phyloP scores from a whole-genome alignment of 2,113 vertebrate species.

The Sinocyclocheilus rhinocerous region DNA sequence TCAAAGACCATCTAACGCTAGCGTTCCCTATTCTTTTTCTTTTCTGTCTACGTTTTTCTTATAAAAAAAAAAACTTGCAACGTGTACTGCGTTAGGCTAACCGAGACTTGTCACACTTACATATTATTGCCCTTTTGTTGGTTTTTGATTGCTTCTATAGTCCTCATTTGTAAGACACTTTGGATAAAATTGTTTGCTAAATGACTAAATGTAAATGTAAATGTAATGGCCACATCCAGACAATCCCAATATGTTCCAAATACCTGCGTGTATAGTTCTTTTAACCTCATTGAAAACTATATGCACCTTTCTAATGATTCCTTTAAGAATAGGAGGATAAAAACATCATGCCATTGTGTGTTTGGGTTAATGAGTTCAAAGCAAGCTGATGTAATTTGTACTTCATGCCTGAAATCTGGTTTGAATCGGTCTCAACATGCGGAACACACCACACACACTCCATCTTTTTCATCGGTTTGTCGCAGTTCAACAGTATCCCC shows the following conservation, averaged over 20 bases:
- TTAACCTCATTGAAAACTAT: neutral
- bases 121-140: no score
- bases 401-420: constrained; percentile 5
- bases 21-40: no score
- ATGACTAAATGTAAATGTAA: no score
- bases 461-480: neutral
- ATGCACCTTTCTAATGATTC: neutral
- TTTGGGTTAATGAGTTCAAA: constrained; percentile 11
- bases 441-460: neutral
- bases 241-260: neutral
- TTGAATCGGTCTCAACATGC: neutral
- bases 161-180: no score
- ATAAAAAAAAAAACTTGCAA: no score
- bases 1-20: no score
- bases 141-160: no score
- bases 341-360: neutral
- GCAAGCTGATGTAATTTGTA: constrained; percentile 15
- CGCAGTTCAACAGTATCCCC: neutral
- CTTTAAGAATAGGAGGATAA: neutral
- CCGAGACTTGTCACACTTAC: no score
- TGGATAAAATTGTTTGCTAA: no score
- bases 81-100: no score
- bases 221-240: neutral
- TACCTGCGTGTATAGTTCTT: neutral
- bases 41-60: no score